Conservation (phyloP, 2,888 invertebrate species). For the Lutraria lutraria region DNA sequence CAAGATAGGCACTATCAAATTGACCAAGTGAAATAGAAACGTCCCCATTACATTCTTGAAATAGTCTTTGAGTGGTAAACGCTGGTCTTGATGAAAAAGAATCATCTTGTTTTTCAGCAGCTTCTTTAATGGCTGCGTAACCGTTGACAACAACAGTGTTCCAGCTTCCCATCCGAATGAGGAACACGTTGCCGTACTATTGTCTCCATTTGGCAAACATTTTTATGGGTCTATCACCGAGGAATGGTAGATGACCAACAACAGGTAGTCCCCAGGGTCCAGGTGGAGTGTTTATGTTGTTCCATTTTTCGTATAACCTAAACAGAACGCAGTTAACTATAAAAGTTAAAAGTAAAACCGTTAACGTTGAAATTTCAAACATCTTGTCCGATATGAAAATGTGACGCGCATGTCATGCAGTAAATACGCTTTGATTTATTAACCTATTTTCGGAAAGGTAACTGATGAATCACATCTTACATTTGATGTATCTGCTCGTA, state of each 20-base stretch:
- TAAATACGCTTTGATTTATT: too few species aligned
- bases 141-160: conserved; percentile 71
- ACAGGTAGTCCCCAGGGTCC: conserved; percentile 72
- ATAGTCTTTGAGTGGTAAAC: conserved; percentile 51
- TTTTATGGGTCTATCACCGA: too few species aligned
- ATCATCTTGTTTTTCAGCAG: too few species aligned
- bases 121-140: conserved; percentile 59
- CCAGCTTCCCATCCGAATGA: conserved; percentile 68
- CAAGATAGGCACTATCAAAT: conserved; percentile 35
- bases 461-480: too few species aligned
- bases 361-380: conserved; percentile 15
- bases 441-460: too few species aligned
- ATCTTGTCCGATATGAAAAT: too few species aligned
- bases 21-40: conserved; percentile 24
- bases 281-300: conserved; percentile 34
- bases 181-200: too few species aligned
- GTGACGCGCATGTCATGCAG: too few species aligned
- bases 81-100: too few species aligned
- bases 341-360: conserved; percentile 10
- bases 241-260: too few species aligned
- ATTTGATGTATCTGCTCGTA: too few species aligned
- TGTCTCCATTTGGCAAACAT: too few species aligned
- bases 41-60: conserved; percentile 27
- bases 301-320: neutral
- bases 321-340: neutral